Evolutionary conservation across 1,140 invertebrate species (phyloP).

Genomic region (Phortica variegata): DNA sequence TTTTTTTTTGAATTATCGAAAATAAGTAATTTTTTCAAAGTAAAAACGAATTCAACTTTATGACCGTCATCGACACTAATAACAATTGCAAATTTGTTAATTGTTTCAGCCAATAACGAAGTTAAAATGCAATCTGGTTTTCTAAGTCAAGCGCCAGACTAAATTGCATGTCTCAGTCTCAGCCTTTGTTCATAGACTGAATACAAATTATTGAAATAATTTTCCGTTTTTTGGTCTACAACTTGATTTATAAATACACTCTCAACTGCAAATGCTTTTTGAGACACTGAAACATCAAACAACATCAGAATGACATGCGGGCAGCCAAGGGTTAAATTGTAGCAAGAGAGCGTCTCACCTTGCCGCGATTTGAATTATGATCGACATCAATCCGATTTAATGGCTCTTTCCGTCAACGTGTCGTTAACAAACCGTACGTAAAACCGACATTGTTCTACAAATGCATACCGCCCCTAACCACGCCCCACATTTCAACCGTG

Average conservation of each 20-base stretch:
- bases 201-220: constrained; percentile 55
- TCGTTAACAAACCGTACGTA: constrained; percentile 34
- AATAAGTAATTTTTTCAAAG: too few relatives aligned
- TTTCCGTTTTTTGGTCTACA: constrained; percentile 54
- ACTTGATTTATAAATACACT: constrained; percentile 54
- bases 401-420: constrained; percentile 51
- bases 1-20: too few relatives aligned
- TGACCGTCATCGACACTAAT: constrained; percentile 34
- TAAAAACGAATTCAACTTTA: constrained; percentile 2
- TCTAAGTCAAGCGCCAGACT: not conserved
- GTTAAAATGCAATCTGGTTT: constrained; percentile 54
- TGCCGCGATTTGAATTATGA: constrained; percentile 52
- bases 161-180: constrained; percentile 1
- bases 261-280: too few relatives aligned
- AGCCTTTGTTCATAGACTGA: constrained; percentile 44
- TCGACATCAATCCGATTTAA: constrained; percentile 51
- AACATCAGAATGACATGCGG: too few relatives aligned
- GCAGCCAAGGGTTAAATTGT: constrained; percentile 40
- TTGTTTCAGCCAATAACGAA: constrained; percentile 40
- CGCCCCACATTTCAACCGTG: too few relatives aligned
- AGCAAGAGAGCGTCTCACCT: constrained; percentile 3
- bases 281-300: too few relatives aligned
- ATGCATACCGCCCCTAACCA: too few relatives aligned
- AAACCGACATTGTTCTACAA: constrained; percentile 4
- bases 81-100: constrained; percentile 53